phyloP scores from a whole-genome alignment of 2,797 vertebrate genomes.

The Cossypha polioptera region DNA sequence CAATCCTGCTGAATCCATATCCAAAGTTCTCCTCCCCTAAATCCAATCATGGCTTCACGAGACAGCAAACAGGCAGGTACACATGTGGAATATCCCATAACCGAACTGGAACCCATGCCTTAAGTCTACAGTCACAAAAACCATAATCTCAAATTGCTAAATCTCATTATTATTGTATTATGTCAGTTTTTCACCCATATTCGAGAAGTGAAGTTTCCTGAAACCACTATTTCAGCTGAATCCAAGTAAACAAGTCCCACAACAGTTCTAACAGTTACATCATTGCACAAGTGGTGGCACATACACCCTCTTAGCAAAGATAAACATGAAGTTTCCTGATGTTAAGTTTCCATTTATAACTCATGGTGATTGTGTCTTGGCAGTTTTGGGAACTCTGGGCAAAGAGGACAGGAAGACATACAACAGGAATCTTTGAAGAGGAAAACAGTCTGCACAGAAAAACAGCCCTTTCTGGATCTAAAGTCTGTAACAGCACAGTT shows the following conservation, averaged over 20 bases:
- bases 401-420: not conserved
- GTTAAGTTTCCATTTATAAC: not conserved
- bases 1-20: not conserved
- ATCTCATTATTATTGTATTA: not conserved
- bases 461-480: not conserved
- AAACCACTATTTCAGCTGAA: not conserved
- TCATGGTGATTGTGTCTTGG: not conserved
- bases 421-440: not conserved
- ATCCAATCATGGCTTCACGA: not conserved
- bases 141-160: not conserved
- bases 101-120: not conserved
- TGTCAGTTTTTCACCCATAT: not conserved
- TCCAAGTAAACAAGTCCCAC: not conserved
- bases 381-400: not conserved
- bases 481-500: not conserved
- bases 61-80: not conserved
- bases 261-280: not conserved
- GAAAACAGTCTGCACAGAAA: not conserved
- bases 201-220: not conserved
- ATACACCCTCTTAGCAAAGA: not conserved
- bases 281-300: not conserved
- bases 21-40: not conserved
- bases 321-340: not conserved
- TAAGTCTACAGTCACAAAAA: not conserved
- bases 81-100: not conserved